Conservation (phyloP, 2,797 vertebrate genomes). For the Hybognathus amarus region DNA sequence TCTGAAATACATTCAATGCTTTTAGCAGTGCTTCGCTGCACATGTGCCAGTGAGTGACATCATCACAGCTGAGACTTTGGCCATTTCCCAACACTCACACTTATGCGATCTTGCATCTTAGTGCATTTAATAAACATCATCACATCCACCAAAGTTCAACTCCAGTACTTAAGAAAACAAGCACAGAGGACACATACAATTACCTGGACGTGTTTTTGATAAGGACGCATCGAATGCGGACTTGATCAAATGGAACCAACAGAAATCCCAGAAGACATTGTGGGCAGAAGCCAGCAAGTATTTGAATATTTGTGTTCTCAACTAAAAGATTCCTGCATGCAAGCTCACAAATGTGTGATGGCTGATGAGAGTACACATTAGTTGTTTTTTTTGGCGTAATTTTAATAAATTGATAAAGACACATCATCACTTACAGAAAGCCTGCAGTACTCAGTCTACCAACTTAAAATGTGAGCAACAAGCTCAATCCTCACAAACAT, state of each 20-base stretch:
- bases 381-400: neutral
- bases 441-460: neutral
- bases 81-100: neutral
- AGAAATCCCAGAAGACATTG: neutral
- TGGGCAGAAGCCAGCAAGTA: neutral
- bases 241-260: neutral
- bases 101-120: neutral
- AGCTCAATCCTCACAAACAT: too few relatives aligned
- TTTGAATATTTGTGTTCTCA: neutral
- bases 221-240: neutral
- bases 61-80: slow-evolving; percentile 6
- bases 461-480: too few relatives aligned
- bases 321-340: too few relatives aligned
- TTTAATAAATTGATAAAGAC: neutral
- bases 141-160: neutral
- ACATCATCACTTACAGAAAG: neutral
- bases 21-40: slow-evolving; percentile 10
- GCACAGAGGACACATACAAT: neutral
- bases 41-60: neutral
- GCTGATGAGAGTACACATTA: neutral
- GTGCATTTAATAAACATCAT: neutral
- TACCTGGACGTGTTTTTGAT: neutral
- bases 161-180: neutral
- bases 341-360: neutral
- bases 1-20: neutral